Evolutionary conservation across 2,888 invertebrate species (phyloP).

Genomic region (Campoplex capitator): DNA sequence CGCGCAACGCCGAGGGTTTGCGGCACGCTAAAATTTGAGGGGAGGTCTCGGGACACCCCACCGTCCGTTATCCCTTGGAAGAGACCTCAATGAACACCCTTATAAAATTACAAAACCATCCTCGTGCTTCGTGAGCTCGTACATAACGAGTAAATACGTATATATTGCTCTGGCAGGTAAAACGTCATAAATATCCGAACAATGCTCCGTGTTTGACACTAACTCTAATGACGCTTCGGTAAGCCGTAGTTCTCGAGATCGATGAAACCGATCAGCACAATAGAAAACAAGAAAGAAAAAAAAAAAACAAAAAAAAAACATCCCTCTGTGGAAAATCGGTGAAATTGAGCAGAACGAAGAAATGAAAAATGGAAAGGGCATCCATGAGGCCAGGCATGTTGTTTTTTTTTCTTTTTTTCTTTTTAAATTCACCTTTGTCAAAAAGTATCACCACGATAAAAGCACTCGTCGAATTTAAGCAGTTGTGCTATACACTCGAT

Average conservation of each 20-base stretch:
- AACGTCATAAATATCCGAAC: constrained; percentile 77
- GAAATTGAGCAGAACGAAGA: constrained; percentile 83
- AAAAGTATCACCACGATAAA: constrained; percentile 44
- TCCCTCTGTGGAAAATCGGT: constrained; percentile 77
- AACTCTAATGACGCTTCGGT: constrained; percentile 80
- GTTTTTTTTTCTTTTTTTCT: constrained; percentile 60
- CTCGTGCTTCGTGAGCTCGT: constrained; percentile 15
- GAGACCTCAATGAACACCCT: constrained; percentile 60
- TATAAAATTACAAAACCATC: constrained; percentile 55
- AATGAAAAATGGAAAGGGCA: constrained; percentile 53
- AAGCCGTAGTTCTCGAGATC: constrained; percentile 73
- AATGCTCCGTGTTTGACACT: constrained; percentile 79
- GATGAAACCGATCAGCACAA: constrained; percentile 79
- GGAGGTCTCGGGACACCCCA: constrained; percentile 41
- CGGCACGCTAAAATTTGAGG: constrained; percentile 5
- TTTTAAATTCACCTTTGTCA: constrained; percentile 76
- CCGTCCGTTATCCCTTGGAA: not conserved
- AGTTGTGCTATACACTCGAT: constrained; percentile 28
- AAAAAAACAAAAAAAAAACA: constrained; percentile 33
- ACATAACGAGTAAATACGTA: constrained; percentile 24
- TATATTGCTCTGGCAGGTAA: constrained; percentile 72
- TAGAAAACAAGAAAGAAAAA: constrained; percentile 69
- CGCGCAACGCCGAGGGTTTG: constrained; percentile 21
- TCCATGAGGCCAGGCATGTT: not conserved
- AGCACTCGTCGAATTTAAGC: constrained; percentile 46